Base-by-base conservation (phyloP, 2,113 vertebrate species). In the Fulmarus glacialis region DNA sequence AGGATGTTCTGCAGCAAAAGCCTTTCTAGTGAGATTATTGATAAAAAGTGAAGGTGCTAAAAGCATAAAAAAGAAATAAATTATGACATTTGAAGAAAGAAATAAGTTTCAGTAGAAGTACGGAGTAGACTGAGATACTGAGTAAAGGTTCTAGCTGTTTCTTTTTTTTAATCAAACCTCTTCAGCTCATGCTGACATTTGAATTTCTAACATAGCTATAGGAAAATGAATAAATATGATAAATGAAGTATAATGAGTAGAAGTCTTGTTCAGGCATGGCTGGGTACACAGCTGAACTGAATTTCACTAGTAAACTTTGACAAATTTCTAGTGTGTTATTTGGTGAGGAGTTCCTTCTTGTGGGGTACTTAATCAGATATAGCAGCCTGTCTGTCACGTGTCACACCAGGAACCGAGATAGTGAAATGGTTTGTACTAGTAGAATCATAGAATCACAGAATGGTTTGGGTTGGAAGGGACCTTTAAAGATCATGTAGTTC, bases 311-410 rank as follows among this genome's bases (percentile, higher is more conserved):
- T 52, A 94, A 62, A 82, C 74, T 93, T 92, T 75, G 48, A 64
- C 66, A 68, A 55, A 47, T 97, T 97, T 96, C 56, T 82, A 26
- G 43, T 48, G 17, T 75, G 15, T 90, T 95, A 82, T 83, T 93
- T 83, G 53, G 23, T 89, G 66, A 90, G 52, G 59, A 89, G 71
- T 82, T 95, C 89, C 42, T 94, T 88, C 58, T 47, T 82, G 48
- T 64, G 38, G n/a, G 67, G 63, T 62, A 81, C 63, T 94, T 87
- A 43, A 45, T 74, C 82, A 94, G 82, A 78, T 79, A 75, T 7
- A 86, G 48, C 50, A 87, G 73, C 77, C 80, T 96, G 64, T 75
- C 82, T 94, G 74, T 95, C 80, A 96, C 38, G 30, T 85, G 30
- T 91, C 70, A 91, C 56, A 73, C 42, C 52, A 62, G 53, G 58